These are phyloP conservation scores for Sesamia inferens DNA, from an alignment of 2,888 invertebrate genomes.

Conservation along the genomic window DNA sequence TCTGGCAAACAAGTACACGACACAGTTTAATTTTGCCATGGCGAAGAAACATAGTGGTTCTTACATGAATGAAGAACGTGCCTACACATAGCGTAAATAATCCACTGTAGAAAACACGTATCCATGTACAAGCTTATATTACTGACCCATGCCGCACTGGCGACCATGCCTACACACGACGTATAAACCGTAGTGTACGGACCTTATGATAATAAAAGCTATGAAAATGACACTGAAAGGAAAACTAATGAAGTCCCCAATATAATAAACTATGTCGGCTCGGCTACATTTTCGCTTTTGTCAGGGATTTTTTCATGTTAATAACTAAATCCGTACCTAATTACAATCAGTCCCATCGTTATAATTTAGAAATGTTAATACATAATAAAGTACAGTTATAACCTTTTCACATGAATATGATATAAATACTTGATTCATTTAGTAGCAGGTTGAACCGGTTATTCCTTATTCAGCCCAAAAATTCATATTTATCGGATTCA, in stretches of 20 bases:
- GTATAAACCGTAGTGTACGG: neutral
- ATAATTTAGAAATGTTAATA: neutral
- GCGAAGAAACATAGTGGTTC: too few species aligned
- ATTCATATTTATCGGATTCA: constrained; percentile 60
- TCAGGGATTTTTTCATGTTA: neutral
- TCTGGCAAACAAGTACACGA: too few species aligned
- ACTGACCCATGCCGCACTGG: neutral
- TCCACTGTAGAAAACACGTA: neutral
- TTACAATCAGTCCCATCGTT: neutral
- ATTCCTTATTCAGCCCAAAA: constrained; percentile 30
- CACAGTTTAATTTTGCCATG: too few species aligned
- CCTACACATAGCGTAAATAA: neutral
- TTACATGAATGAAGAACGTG: too few species aligned
- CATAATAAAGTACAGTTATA: neutral
- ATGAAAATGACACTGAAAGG: neutral
- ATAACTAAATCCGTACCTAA: neutral
- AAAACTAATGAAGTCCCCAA: too few species aligned
- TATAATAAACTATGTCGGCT: neutral
- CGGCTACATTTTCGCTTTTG: neutral
- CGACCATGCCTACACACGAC: neutral
- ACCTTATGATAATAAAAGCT: neutral
- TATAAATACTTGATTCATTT: constrained; percentile 10
- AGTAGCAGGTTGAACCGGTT: constrained; percentile 10
- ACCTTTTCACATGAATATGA: constrained; percentile 4
- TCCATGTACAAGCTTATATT: neutral